Evolutionary conservation across 2,113 vertebrate species (phyloP), one percentile per base, ranked within the genome.

Genomic region (Serilophus lunatus): DNA sequence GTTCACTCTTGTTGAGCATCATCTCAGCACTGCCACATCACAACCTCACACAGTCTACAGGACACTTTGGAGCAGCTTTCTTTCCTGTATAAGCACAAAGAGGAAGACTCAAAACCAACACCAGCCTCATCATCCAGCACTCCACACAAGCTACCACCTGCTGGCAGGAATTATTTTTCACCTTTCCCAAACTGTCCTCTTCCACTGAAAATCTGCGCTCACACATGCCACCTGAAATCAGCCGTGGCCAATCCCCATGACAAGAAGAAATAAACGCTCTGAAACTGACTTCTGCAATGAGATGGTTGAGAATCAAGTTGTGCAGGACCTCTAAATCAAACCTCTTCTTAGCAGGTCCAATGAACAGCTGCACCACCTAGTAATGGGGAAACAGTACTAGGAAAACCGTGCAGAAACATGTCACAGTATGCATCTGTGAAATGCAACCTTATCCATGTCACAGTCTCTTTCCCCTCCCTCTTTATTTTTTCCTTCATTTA

Each of bases 221-320:
- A 90, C 47, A 38, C 9, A 1, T 6, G 10, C 13, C 51, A 50
- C 71, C 63, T 33, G 71, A 38, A 57, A 87, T 54, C 35, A 80
- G 16, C 18, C 42, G 26, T 0, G 1, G 68, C 29, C n/a, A 42
- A 14, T 13, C 28, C 16, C 18, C 25, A 2, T 0, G 3, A 20
- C 33, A 88, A 53, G 33, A 28, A 61, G 26, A 36, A 82, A 31
- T 2, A 13, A 36, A 6, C 5, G 17, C 75, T 87, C 81, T 50
- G 33, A 90, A 76, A 54, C 13, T 0, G 1, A 70, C 16, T 45
- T 7, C 8, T 51, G n/a, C 51, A 60, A 16, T 5, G 38, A n/a
- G 29, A 38, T 24, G 9, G 23, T 45, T 6, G 16, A 77, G 31
- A 57, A 33, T n/a, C 16, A 35, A 9, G 24, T 35, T n/a, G n/a